Evolutionary conservation across 2,888 invertebrate genomes (phyloP), one percentile per base, ranked within the genome.

Genomic region (Pseudoips prasinana): DNA sequence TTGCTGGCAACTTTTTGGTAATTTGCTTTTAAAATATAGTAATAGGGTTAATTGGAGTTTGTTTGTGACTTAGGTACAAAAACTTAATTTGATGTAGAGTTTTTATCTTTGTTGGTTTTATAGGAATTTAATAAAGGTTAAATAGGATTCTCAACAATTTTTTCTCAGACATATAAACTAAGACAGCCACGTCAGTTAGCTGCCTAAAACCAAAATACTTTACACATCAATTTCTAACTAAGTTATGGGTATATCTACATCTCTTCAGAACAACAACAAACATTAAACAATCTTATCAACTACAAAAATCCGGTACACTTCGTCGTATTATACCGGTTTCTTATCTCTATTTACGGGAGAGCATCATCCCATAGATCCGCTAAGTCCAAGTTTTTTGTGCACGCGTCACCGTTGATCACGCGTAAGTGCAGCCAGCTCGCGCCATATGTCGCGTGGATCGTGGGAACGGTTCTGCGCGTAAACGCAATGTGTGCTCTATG

Each of bases 381-480:
- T 83, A 82, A 78, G 82, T 76, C 75, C 76, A 44, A 67, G 61
- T 75, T 82, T 82, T 86, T 87, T 86, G 81, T 84, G 55, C 85
- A 85, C 86, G 84, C 81, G 84, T 82, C 84, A 75, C 78, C 76
- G 80, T 77, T 76, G 79, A 73, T 72, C 76, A 71, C 71, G 75
- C 73, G 74, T 75, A 70, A 73, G 73, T 72, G 78, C 73, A 67
- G 65, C 69, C 66, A 67, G 76, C 85, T 73, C 82, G 84, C 77
- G 86, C 84, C 87, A 88, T 85, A 84, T 88, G 87, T 78, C 86
- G 82, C 81, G 73, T 74, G 75, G 73, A 80, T 70, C 87, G 87
- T 88, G 87, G 85, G 87, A 88, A 87, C 75, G 78, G 71, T 75
- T 75, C 77, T 67, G 42, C 60, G 62, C 64, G 64, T 64, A 69